Percentiles rank a stretch among this genome's conserved stretches.
Conservation (phyloP, 2,797 vertebrate genomes). For the Numenius phaeopus region DNA sequence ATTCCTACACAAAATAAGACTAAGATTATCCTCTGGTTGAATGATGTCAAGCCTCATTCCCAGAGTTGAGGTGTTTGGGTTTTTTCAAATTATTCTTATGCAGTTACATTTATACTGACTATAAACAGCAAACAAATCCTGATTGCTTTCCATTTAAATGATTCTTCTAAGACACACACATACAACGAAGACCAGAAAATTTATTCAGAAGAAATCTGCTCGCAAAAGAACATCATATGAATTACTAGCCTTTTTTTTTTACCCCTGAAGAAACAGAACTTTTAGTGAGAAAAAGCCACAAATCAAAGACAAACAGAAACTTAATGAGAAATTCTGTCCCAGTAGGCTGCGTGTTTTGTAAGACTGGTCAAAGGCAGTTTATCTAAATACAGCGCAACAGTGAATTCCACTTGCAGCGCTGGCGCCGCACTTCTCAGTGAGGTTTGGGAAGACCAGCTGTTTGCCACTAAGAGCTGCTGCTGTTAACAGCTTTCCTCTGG, state of each 20-base stretch:
- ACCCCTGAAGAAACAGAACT: neutral
- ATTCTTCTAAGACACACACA: neutral
- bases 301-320: neutral
- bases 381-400: neutral
- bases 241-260: neutral
- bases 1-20: neutral
- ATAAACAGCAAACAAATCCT: neutral
- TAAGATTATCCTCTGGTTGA: neutral
- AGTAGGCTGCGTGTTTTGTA: neutral
- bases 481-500: neutral
- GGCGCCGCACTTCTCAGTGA: neutral
- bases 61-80: fast-evolving
- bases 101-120: neutral
- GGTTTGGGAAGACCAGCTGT: neutral
- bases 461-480: neutral
- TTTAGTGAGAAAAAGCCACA: neutral
- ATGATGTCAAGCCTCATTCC: neutral
- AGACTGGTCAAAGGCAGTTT: neutral
- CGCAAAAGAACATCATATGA: neutral
- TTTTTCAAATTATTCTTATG: neutral
- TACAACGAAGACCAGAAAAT: neutral
- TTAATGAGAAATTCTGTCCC: neutral
- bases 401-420: neutral
- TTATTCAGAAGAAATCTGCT: neutral
- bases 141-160: neutral